Percentiles rank a stretch among this genome's conserved stretches.
phyloP scores from a whole-genome alignment of 2,113 vertebrate genomes.

The Cyrtonyx montezumae region DNA sequence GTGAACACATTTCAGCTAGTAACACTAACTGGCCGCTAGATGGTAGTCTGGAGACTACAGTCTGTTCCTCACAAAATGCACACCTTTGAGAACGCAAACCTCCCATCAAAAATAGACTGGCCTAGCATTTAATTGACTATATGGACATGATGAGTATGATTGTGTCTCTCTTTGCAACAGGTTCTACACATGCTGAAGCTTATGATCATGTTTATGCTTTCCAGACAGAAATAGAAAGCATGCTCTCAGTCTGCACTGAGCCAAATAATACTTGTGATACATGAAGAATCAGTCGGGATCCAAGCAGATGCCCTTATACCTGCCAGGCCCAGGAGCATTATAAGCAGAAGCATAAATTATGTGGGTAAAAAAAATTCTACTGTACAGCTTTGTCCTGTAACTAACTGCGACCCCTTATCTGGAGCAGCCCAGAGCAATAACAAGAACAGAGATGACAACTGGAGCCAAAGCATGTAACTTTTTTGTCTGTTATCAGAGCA shows the following conservation, averaged over 20 bases:
- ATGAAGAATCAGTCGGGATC: background rate
- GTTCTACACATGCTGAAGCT: background rate
- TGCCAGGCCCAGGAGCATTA: background rate
- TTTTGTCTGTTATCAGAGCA: background rate
- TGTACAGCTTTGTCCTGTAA: background rate
- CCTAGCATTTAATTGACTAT: background rate
- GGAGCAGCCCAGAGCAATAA: background rate
- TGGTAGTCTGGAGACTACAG: background rate
- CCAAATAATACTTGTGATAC: background rate
- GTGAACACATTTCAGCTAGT: fast-evolving
- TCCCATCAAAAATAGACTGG: background rate
- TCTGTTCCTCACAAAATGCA: background rate
- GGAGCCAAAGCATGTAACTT: background rate
- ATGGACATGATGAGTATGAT: background rate
- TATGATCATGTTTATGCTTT: background rate
- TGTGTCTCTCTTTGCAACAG: background rate
- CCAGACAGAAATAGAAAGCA: background rate
- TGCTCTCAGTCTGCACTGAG: fast-evolving
- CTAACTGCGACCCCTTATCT: fast-evolving
- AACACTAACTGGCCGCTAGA: slow-evolving; percentile 24
- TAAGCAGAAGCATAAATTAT: background rate
- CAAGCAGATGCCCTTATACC: background rate
- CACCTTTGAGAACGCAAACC: background rate
- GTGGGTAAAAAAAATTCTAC: background rate
- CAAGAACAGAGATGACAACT: background rate